A percentile compares a stretch with the other conserved stretches of the same genome.
phyloP scores from a whole-genome alignment of 2,888 invertebrate species.

The Hololepta plana region DNA sequence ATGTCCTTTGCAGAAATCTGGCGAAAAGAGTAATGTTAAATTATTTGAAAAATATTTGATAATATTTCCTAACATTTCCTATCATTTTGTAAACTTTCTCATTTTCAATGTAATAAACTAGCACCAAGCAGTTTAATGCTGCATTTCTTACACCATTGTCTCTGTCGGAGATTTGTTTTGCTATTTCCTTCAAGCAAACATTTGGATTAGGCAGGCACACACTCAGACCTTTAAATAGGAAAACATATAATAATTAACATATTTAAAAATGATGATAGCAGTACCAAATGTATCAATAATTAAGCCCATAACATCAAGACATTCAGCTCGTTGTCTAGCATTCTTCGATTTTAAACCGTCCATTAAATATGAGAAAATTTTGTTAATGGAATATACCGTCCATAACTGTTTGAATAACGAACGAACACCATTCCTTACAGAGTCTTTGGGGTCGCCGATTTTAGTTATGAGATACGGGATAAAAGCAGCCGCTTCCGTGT shows the following conservation, averaged over 20 bases:
- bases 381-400: conserved; percentile 71
- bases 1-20: conserved; percentile 88
- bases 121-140: conserved; percentile 83
- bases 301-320: conserved; percentile 77
- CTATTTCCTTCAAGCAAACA: conserved; percentile 73
- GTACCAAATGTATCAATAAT: conserved; percentile 70
- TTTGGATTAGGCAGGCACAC: conserved; percentile 69
- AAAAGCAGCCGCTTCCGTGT: conserved; percentile 83
- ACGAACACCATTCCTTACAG: conserved; percentile 79
- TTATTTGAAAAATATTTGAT: not conserved
- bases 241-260: not conserved
- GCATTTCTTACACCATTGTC: conserved; percentile 93
- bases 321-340: conserved; percentile 89
- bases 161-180: conserved; percentile 86
- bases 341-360: conserved; percentile 95
- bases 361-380: conserved; percentile 82
- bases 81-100: conserved; percentile 83
- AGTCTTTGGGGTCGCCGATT: conserved; percentile 93
- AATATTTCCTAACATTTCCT: conserved; percentile 64
- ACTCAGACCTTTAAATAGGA: conserved; percentile 28
- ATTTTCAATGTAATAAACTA: conserved; percentile 78
- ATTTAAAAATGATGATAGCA: not conserved
- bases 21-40: conserved; percentile 9
- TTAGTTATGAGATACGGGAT: conserved; percentile 67
- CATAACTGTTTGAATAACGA: conserved; percentile 70